Evolutionary conservation across 2,797 vertebrate genomes (phyloP).

Genomic region (Lepus townsendii): DNA sequence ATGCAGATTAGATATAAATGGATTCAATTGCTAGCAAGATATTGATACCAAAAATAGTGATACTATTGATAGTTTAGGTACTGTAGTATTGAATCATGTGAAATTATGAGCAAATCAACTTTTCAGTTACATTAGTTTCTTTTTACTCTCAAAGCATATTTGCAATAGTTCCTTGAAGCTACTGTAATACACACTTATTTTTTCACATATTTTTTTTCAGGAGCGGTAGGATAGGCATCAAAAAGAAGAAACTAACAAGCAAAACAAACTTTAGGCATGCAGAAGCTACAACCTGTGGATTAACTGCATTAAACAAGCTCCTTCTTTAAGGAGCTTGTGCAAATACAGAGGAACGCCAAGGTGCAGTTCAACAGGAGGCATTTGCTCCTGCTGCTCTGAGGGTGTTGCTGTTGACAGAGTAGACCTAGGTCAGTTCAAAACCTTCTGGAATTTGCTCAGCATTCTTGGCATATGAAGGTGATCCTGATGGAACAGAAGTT

Average conservation of each 20-base stretch:
- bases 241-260: background rate
- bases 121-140: background rate
- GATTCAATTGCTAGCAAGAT: background rate
- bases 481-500: conserved; percentile 71
- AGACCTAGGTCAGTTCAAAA: conserved; percentile 63
- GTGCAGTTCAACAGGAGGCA: background rate
- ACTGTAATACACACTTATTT: background rate
- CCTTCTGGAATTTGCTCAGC: conserved; percentile 51
- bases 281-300: background rate
- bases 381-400: background rate
- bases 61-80: background rate
- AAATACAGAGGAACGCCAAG: background rate
- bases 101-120: background rate
- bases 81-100: background rate
- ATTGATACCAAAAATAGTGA: background rate
- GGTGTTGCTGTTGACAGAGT: conserved; percentile 16
- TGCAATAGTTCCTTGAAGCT: background rate
- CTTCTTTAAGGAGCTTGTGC: background rate
- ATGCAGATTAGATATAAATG: background rate
- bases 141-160: conserved; percentile 1
- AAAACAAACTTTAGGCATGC: conserved; percentile 2
- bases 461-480: conserved; percentile 61
- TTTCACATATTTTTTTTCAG: background rate
- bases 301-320: background rate
- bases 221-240: background rate